Base-by-base conservation (phyloP, 2,113 vertebrate species). In the Spilogale gracilis region DNA sequence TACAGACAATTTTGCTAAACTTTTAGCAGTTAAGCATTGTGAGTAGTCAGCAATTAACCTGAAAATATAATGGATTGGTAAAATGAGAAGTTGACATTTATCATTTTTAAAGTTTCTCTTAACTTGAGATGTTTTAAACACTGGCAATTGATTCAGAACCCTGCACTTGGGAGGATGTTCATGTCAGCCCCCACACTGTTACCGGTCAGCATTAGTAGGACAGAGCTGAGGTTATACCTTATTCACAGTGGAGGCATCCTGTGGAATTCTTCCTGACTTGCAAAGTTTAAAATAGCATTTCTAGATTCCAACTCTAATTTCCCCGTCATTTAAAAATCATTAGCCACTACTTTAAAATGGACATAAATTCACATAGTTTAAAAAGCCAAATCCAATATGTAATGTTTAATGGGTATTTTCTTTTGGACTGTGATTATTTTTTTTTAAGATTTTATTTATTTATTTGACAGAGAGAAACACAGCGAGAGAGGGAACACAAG, bases 251-350 rank as follows among this genome's bases (percentile, higher is more conserved):
- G 95, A 97, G 96, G 95, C 89, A 97, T 97, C 94, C 94, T 96
- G n/a, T 93, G 83, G 95, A 98, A 97, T 97, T 97, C 78, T 80
- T 87, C 94, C 93, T 94, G 93, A 98, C 91, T 98, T 98, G 89
- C 81, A 94, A 80, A 97, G 92, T 94, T 94, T 95, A 95, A 69
- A 98, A 97, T 45, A 76, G 81, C 87, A 98, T 88, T 98, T 98
- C 93, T 97, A 98, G 98, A 98, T 98, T 98, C 91, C 97, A 98
- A 79, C 0, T 21, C 86, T 89, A 95, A 98, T 97, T 96, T 96
- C 90, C 92, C 95, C 93, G 94, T 88, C 73, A 96, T 97, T 98
- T 98, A 92, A 98, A 91, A 89, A 61, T 92, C 60, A 38, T 67
- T 45, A 89, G 4, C 16, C 11, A 25, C 23, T 27, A 85, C 30